Evolutionary conservation across 2,888 invertebrate genomes (phyloP), one percentile per base, ranked within the genome.

Genomic region (Acrocyrtus sp.): DNA sequence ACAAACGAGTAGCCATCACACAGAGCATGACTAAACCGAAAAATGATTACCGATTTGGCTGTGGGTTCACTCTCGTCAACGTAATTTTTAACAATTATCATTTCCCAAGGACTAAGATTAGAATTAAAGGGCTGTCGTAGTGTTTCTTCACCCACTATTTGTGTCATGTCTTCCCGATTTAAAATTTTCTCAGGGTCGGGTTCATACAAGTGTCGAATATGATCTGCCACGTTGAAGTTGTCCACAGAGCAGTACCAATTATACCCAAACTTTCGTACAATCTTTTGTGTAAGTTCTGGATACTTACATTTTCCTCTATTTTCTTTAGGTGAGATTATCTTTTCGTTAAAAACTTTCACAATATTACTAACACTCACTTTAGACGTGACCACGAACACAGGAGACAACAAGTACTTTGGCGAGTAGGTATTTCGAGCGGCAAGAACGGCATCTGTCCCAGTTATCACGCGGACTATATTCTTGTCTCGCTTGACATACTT

Each of bases 221-320:
- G 72, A 15, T 63, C 27, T 1, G 58, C 65, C 12, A 72, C 45
- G 10, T 39, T 19, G 47, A 72, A 72, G 26, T 72, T 47, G 26
- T 72, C 72, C n/a, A 63, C 43, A 39, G 50, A 51, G 21, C 21
- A 24, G 63, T 65, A 72, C 57, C 62, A 72, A 8, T 47, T 65
- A 45, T 65, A 72, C 6, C 72, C 72, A 65, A 63, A 72, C 27
- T 65, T 57, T 10, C 1, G 57, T 5, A 72, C 65, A 58, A 72
- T 51, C 41, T 34, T 72, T 22, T 72, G 72, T 2, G 47, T 53
- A n/a, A 72, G 17, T 53, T 72, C 72, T 6, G 72, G 72, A 45
- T 72, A 72, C 26, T 8, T 3, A 50, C 50, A 50, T 22, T 50
- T 19, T 21, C 50, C 50, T 21, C 15, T 21, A 15, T 50, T 50